phyloP scores from a whole-genome alignment of 2,888 invertebrate species.

The Keiferia lycopersicella region DNA sequence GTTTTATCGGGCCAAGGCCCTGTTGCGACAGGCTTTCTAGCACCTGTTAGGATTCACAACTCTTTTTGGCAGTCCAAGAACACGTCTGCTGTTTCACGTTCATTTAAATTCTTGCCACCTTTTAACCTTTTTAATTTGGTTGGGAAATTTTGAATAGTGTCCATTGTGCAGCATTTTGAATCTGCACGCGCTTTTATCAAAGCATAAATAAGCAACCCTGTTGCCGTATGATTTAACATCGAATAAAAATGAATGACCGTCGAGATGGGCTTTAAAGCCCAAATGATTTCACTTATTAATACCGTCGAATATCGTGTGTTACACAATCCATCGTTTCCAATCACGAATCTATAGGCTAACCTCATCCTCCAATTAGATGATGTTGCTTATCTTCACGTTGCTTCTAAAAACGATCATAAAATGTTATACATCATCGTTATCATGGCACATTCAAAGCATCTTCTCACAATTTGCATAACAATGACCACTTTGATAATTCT shows the following conservation, averaged over 20 bases:
- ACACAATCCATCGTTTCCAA: slow-evolving; percentile 48
- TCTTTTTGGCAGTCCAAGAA: slow-evolving; percentile 54
- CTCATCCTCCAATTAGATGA: slow-evolving; percentile 50
- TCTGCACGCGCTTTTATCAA: slow-evolving; percentile 23
- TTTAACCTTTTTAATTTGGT: slow-evolving; percentile 67
- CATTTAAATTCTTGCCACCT: slow-evolving; percentile 71
- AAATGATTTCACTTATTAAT: slow-evolving; percentile 69
- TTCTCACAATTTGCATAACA: slow-evolving; percentile 20
- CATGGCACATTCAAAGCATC: slow-evolving; percentile 19
- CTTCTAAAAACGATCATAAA: slow-evolving; percentile 34
- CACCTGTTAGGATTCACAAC: slow-evolving; percentile 64
- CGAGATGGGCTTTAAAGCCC: slow-evolving; percentile 53
- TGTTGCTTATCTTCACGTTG: slow-evolving; percentile 37
- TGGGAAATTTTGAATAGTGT: slow-evolving; percentile 52
- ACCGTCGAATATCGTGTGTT: slow-evolving; percentile 47
- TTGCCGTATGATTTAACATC: slow-evolving; percentile 64
- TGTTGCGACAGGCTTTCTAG: slow-evolving; percentile 75
- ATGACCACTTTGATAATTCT: slow-evolving; percentile 18
- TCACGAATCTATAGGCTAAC: slow-evolving; percentile 58
- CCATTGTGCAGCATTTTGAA: slow-evolving; percentile 47
- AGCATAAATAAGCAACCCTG: slow-evolving; percentile 57
- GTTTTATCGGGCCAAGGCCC: slow-evolving; percentile 71
- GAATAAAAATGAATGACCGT: slow-evolving; percentile 64
- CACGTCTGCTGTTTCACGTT: slow-evolving; percentile 49
- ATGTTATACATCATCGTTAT: slow-evolving; percentile 25